These are phyloP conservation scores for Brachynemurus nebulosus DNA, from an alignment of 2,888 invertebrate species.

Conservation along the genomic window DNA sequence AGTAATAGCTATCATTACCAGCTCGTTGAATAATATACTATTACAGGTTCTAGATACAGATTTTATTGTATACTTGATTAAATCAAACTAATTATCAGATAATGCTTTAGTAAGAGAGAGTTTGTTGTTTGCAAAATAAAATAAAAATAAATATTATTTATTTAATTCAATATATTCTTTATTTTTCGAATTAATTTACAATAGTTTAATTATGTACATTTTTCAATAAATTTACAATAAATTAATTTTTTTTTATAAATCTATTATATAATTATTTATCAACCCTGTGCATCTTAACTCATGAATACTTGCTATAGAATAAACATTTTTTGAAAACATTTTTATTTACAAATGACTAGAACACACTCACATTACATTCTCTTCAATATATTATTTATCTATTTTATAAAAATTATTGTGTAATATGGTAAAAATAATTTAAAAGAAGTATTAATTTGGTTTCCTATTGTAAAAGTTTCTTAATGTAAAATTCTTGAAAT, in stretches of 20 bases:
- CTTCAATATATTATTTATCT: not conserved
- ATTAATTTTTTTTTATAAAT: not conserved
- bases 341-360: constrained; percentile 1
- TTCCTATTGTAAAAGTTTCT: not conserved
- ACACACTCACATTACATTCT: not conserved
- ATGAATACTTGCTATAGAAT: not conserved
- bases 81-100: no score
- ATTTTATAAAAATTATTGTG: not conserved
- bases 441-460: not conserved
- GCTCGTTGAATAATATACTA: no score
- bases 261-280: not conserved
- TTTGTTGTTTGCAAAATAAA: no score
- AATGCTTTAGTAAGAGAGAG: no score
- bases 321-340: not conserved
- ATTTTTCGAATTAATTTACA: no score
- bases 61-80: no score
- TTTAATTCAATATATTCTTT: constrained; percentile 26
- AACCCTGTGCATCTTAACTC: constrained; percentile 1
- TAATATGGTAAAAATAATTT: not conserved
- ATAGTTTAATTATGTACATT: no score
- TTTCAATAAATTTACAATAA: not conserved
- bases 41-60: no score
- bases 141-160: constrained; percentile 19
- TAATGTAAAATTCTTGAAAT: not conserved
- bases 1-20: no score